Evolutionary conservation across 2,797 vertebrate genomes (phyloP).

Genomic region (Danio jaintianensis): DNA sequence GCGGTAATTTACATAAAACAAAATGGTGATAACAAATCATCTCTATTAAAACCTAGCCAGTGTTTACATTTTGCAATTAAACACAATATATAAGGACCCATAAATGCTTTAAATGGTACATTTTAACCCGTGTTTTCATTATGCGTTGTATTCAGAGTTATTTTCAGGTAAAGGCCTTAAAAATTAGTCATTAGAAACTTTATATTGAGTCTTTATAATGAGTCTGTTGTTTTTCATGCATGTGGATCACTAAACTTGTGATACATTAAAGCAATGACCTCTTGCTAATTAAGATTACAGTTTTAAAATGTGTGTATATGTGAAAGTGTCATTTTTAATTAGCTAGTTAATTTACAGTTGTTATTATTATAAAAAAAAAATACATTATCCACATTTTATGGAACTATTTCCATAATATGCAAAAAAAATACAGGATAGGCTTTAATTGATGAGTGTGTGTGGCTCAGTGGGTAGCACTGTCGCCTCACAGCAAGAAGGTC

Average conservation of each 20-base stretch:
- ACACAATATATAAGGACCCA: not conserved
- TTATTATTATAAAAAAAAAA: too few relatives aligned
- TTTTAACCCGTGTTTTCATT: not conserved
- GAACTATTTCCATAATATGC: too few relatives aligned
- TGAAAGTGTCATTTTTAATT: not conserved
- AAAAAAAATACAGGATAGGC: too few relatives aligned
- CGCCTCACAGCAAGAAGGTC: too few relatives aligned
- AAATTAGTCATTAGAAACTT: not conserved
- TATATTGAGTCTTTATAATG: not conserved
- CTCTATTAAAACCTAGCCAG: not conserved
- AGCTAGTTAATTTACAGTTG: not conserved
- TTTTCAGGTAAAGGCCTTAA: not conserved
- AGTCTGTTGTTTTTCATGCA: not conserved
- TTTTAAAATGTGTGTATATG: too few relatives aligned
- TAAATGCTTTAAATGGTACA: not conserved
- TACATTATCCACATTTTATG: too few relatives aligned
- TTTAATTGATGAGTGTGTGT: too few relatives aligned
- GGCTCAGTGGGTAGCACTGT: too few relatives aligned
- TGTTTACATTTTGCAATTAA: not conserved
- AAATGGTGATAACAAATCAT: too few relatives aligned
- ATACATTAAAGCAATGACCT: not conserved
- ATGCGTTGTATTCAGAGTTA: not conserved
- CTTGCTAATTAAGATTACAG: not conserved
- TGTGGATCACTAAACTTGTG: too few relatives aligned
- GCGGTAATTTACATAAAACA: too few relatives aligned